Base-by-base conservation (phyloP, 2,888 invertebrate genomes). In the Latrodectus elegans region DNA sequence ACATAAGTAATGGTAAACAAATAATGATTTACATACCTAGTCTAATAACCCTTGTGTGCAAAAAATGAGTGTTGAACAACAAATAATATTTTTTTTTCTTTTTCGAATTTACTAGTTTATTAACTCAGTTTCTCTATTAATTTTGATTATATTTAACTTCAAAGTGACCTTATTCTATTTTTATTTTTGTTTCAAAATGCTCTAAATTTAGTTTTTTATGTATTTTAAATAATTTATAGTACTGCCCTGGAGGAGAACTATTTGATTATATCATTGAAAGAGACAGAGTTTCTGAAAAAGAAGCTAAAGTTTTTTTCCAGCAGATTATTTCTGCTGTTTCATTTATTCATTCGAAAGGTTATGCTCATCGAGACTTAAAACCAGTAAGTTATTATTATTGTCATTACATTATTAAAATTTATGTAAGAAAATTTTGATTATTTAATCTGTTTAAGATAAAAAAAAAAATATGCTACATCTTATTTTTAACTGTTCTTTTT, bases 191-290 rank as follows among this genome's bases (percentile, higher is more conserved):
- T 38, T 38, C 3, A 38, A 38, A 1, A 38, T 38, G 38, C 6
- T 38, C 38, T 38, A 38, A 38, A 38, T 38, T 6, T 38, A 38
- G 6, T 38, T 38, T 38, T 2, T 38, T 38, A 38, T 38, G 6
- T 38, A 38, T 2, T 1, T 38, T 4, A 38, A 38, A 38, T 38
- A 38, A 38, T 38, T 38, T 38, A 38, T 90, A 94, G 93, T 95
- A 96, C 91, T 96, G 96, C 91, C 95, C 95, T 65, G 96, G 96
- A 65, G 96, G 96, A 65, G 96, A 96, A 92, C 92, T 96, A 84
- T 96, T 96, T 92, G 96, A 96, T 92, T 96, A 96, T 91, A 96
- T 96, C 89, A 95, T 96, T 65, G 94, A 95, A 90, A 95, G 95
- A 91, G 95, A 95, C 90, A 93, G 95, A 78, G 92, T 96, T 15